phyloP scores from a whole-genome alignment of 2,888 invertebrate species.

The Apeira syringaria region DNA sequence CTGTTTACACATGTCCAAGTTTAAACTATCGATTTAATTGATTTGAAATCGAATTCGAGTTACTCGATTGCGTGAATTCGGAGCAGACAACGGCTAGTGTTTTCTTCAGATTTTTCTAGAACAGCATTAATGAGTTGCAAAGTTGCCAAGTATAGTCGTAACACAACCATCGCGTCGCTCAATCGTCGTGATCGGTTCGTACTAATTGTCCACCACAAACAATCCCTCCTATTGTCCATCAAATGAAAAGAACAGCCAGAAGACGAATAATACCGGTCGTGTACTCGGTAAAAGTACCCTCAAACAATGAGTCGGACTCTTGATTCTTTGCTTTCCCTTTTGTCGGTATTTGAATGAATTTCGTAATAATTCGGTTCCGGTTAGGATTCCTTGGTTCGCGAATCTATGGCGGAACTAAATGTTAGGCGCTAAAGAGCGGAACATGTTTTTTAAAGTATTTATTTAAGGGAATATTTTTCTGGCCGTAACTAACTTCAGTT shows the following conservation, averaged over 20 bases:
- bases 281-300: constrained; percentile 58
- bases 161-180: neutral
- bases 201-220: constrained; percentile 59
- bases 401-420: constrained; percentile 23
- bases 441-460: constrained; percentile 1
- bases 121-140: neutral
- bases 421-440: constrained; percentile 15
- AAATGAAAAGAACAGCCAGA: constrained; percentile 49
- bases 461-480: too few species aligned
- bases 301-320: constrained; percentile 62
- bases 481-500: too few species aligned
- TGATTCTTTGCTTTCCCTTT: constrained; percentile 71
- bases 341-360: constrained; percentile 51
- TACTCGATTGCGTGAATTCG: too few species aligned
- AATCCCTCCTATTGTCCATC: constrained; percentile 61
- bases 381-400: constrained; percentile 38
- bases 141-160: constrained; percentile 15
- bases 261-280: constrained; percentile 60
- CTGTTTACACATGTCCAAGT: too few species aligned
- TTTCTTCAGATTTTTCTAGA: neutral
- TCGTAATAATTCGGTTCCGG: constrained; percentile 45
- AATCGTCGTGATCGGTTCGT: constrained; percentile 48
- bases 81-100: too few species aligned
- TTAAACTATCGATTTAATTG: too few species aligned
- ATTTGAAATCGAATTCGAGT: too few species aligned